Evolutionary conservation across 1,140 invertebrate genomes (phyloP), one percentile per base, ranked within the genome.

Genomic region (Brachionus paranguensis): DNA sequence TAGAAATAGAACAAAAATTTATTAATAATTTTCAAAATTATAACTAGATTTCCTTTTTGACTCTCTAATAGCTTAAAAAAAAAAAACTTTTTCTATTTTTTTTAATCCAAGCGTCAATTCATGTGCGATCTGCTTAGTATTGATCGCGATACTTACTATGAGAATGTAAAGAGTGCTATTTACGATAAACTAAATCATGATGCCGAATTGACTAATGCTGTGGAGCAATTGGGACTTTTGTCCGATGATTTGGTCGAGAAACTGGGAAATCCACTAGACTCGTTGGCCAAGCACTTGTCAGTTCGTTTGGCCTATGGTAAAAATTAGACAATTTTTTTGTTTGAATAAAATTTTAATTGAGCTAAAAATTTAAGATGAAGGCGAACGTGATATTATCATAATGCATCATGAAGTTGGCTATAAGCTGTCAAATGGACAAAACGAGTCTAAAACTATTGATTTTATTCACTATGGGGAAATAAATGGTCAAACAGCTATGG

Each of bases 351-450:
- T 37, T 6, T 37, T 37, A 37, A 37, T 37, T 37, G 33, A 37
- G 33, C 33, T 37, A 37, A 37, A 37, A 37, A 37, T 85, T 85
- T 20, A 85, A 93, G 92, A 91, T 84, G 92, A 92, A 84, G 91
- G 93, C 43, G 98, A 99, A 89, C 92, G 96, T 0, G 98, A 99
- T 91, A 89, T 99, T 85, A 93, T 99, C 0, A 93, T 99, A 50
- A 90, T 99, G 85, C 92, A 96, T 14, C 97, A 99, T 88, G 94
- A 99, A 85, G 91, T 99, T 53, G 93, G 93, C 14, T 95, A 98
- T 84, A 91, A 93, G 64, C 97, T 96, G 95, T 94, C 95, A 1
- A 94, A 97, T 87, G 93, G 93, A 11, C 92, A 91, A 55, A 85
- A 92, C 83, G 96, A 99, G 90, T 88, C 92, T 24, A 92, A 95